Conservation (phyloP, 2,888 invertebrate species). For the Melipona bicolor region DNA sequence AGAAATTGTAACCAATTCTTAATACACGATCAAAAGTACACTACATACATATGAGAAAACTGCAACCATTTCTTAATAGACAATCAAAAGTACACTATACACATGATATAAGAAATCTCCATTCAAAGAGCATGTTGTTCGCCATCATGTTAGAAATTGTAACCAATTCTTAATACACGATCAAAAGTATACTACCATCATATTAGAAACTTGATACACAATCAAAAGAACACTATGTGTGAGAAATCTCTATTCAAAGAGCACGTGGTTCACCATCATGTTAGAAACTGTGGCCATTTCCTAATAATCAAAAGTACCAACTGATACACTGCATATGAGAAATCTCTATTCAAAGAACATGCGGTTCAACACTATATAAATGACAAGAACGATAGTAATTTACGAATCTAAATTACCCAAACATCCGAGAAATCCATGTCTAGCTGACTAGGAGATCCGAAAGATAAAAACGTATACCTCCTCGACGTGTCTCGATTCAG, state of each 20-base stretch:
- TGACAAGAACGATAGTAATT: neutral
- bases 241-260: neutral
- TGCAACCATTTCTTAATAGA: too few species aligned
- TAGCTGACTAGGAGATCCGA: neutral
- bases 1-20: too few species aligned
- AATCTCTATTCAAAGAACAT: neutral
- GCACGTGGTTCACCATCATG: neutral
- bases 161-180: too few species aligned
- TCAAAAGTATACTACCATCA: too few species aligned
- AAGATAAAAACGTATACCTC: constrained; percentile 19
- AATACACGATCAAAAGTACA: too few species aligned
- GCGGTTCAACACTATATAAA: neutral
- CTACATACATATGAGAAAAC: too few species aligned
- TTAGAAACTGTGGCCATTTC: too few species aligned
- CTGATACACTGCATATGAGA: neutral
- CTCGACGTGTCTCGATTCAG: constrained; percentile 41
- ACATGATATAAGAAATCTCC: neutral
- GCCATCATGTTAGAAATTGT: too few species aligned
- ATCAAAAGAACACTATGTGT: neutral
- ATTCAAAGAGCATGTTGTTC: neutral
- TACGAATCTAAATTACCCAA: neutral
- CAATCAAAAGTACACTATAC: too few species aligned
- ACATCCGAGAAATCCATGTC: neutral
- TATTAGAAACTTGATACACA: too few species aligned
- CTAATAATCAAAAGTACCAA: too few species aligned